Conservation (phyloP, 1,140 invertebrate species). For the Eriosoma lanigerum region DNA sequence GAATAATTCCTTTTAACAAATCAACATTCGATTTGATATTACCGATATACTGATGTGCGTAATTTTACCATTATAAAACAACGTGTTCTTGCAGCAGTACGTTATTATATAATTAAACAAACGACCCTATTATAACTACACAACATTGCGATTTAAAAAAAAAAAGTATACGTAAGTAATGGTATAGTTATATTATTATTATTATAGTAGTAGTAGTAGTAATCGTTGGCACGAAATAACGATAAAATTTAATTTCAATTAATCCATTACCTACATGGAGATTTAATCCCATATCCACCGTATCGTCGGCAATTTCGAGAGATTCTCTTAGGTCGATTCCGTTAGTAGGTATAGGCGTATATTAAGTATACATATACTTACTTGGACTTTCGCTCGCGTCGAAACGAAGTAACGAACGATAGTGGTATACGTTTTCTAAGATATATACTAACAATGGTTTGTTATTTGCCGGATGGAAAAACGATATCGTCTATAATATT, state of each 20-base stretch:
- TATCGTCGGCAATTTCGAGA: not conserved
- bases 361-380: not conserved
- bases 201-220: too few relatives aligned
- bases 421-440: too few relatives aligned
- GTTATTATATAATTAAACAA: too few relatives aligned
- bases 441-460: too few relatives aligned
- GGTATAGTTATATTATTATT: too few relatives aligned
- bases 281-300: not conserved
- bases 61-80: too few relatives aligned
- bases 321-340: not conserved
- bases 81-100: too few relatives aligned
- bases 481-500: not conserved
- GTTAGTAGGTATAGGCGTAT: not conserved
- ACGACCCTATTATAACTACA: not conserved
- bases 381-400: not conserved
- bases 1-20: too few relatives aligned
- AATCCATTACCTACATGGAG: not conserved
- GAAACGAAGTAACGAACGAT: not conserved
- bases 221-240: not conserved
- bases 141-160: not conserved
- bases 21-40: too few relatives aligned
- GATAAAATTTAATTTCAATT: slow-evolving; percentile 38
- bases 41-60: too few relatives aligned
- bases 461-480: not conserved
- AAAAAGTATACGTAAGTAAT: not conserved